Conservation (phyloP, 2,797 vertebrate genomes). For the Sciurus vulgaris region DNA sequence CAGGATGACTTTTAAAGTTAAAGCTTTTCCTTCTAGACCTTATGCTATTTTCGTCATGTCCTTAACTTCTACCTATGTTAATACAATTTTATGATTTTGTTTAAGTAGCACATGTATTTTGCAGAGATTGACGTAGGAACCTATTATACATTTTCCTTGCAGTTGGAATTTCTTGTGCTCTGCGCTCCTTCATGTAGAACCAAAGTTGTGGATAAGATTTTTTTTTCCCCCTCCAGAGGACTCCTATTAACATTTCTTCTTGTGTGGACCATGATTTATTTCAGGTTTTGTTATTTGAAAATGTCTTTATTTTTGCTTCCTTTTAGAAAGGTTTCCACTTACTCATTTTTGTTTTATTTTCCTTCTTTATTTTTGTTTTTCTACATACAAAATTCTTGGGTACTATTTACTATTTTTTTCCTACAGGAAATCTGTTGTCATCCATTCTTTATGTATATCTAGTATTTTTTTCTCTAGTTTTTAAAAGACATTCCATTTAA, state of each 20-base stretch:
- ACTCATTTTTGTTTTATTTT: background rate
- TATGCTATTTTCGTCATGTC: background rate
- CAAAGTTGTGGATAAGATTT: no score
- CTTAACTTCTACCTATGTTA: background rate
- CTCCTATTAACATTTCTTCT: background rate
- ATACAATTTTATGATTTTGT: background rate
- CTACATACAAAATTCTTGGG: no score
- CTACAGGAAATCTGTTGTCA: background rate
- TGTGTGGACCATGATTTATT: accelerated
- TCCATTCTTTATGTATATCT: background rate
- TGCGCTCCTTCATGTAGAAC: background rate
- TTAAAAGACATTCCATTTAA: background rate
- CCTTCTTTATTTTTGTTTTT: background rate
- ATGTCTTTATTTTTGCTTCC: background rate
- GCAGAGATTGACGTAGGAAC: background rate
- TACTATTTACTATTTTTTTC: background rate
- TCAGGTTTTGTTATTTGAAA: background rate
- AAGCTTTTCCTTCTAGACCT: background rate
- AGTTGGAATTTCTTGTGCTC: background rate
- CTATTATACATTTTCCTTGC: background rate
- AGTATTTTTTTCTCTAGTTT: background rate
- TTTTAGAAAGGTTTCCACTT: background rate
- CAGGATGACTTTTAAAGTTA: background rate
- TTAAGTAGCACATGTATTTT: background rate
- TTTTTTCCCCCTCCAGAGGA: no score